phyloP scores from a whole-genome alignment of 2,797 vertebrate species.

The Artibeus lituratus region DNA sequence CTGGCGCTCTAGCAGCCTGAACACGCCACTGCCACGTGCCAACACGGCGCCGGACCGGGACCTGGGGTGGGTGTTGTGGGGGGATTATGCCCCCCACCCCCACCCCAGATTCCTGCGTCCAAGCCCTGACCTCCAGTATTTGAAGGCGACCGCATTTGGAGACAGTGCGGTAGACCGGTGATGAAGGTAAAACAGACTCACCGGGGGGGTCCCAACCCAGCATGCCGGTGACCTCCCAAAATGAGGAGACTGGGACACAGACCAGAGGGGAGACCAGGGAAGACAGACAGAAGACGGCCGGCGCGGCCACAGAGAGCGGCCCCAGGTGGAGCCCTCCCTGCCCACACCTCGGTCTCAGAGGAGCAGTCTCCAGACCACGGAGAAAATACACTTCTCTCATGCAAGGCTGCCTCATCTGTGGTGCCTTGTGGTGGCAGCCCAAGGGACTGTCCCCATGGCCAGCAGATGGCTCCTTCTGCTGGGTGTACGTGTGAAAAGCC shows the following conservation, averaged over 20 bases:
- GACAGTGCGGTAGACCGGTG: not conserved
- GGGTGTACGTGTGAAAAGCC: not conserved
- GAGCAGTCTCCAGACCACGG: not conserved
- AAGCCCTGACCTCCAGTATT: not conserved
- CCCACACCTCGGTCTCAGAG: not conserved
- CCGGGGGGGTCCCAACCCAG: not conserved
- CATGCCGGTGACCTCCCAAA: no score
- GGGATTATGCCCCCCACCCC: no score
- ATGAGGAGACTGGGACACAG: not conserved
- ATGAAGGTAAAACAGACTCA: not conserved
- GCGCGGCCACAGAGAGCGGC: not conserved
- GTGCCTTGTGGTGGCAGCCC: fast-evolving
- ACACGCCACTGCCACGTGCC: no score
- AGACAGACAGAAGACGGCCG: fast-evolving
- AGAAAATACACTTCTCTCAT: not conserved
- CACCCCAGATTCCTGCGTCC: not conserved
- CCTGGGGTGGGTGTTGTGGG: not conserved
- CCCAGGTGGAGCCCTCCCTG: not conserved
- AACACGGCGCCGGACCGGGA: no score
- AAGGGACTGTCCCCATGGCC: not conserved
- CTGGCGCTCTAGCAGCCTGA: no score
- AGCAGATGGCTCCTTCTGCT: slow-evolving; percentile 34
- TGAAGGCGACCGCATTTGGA: not conserved
- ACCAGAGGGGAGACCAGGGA: fast-evolving
- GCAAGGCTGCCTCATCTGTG: fast-evolving